These are phyloP conservation scores for Babylonia areolata DNA, from an alignment of 1,140 invertebrate genomes.

Conservation along the genomic window DNA sequence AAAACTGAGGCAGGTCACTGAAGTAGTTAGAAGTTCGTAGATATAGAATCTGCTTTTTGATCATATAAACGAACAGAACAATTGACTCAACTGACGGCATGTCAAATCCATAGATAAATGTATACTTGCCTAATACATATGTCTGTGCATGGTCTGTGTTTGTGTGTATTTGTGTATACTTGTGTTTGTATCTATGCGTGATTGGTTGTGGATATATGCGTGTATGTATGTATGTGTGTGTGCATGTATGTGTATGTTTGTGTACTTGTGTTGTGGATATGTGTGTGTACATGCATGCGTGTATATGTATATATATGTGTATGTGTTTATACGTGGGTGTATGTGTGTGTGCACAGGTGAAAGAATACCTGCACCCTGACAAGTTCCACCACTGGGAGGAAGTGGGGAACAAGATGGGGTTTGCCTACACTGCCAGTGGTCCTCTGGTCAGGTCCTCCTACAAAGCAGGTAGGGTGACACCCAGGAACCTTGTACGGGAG, in stretches of 20 bases:
- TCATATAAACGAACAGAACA: too few species aligned
- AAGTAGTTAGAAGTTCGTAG: too few species aligned
- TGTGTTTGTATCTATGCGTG: neutral
- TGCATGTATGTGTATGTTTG: neutral
- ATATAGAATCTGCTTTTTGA: too few species aligned
- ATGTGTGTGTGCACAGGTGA: slow-evolving; percentile 63
- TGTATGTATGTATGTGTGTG: neutral
- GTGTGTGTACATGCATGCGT: neutral
- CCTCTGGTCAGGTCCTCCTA: slow-evolving; percentile 98
- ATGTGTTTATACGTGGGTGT: neutral
- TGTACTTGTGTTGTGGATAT: neutral
- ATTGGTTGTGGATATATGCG: neutral
- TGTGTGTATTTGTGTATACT: neutral
- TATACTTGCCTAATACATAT: neutral
- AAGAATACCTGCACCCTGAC: slow-evolving; percentile 97
- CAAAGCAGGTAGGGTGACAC: slow-evolving; percentile 92
- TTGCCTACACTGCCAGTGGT: slow-evolving; percentile 97
- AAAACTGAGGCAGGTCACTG: too few species aligned
- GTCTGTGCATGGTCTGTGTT: neutral
- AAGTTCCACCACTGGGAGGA: slow-evolving; percentile 96
- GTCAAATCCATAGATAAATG: too few species aligned
- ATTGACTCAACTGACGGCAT: too few species aligned
- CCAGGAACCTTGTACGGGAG: too few species aligned
- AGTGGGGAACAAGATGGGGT: slow-evolving; percentile 90
- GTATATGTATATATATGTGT: neutral